Conservation (phyloP, 2,888 invertebrate species). For the Electrophaes corylata region DNA sequence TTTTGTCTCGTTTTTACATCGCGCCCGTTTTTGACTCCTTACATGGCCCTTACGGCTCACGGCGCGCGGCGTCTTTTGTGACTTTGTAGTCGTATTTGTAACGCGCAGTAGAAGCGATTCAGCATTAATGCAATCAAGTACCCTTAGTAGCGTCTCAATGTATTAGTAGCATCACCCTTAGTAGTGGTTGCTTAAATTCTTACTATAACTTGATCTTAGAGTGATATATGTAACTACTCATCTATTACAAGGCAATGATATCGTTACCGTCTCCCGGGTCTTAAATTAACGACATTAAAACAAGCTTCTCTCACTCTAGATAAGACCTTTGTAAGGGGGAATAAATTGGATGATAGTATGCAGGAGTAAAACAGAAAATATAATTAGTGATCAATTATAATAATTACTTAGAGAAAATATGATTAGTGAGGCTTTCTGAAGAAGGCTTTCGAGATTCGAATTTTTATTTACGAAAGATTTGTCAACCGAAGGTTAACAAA, state of each 20-base stretch:
- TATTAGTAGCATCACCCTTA: too few relatives aligned
- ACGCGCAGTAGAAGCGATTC: too few relatives aligned
- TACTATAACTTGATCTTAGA: not conserved
- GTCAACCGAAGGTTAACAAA: too few relatives aligned
- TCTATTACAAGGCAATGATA: slow-evolving; percentile 62
- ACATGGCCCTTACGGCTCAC: too few relatives aligned
- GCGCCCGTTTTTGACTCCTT: too few relatives aligned
- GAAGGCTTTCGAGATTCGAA: not conserved
- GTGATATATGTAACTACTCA: slow-evolving; percentile 21
- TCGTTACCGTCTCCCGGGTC: slow-evolving; percentile 62
- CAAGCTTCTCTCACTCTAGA: slow-evolving; percentile 76
- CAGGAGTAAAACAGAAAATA: slow-evolving; percentile 47
- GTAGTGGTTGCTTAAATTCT: too few relatives aligned
- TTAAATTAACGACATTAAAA: slow-evolving; percentile 78
- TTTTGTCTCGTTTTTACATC: too few relatives aligned
- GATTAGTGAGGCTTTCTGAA: slow-evolving; percentile 13
- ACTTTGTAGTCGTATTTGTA: too few relatives aligned
- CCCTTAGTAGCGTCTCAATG: too few relatives aligned
- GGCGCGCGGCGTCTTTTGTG: too few relatives aligned
- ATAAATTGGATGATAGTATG: slow-evolving; percentile 68
- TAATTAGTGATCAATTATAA: slow-evolving; percentile 25
- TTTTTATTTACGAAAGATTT: too few relatives aligned
- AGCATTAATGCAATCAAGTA: too few relatives aligned
- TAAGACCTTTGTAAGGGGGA: slow-evolving; percentile 73
- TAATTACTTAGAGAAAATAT: slow-evolving; percentile 20